Evolutionary conservation across 2,113 vertebrate species (phyloP), one percentile per base, ranked within the genome.

Genomic region (Cisticola juncidis): DNA sequence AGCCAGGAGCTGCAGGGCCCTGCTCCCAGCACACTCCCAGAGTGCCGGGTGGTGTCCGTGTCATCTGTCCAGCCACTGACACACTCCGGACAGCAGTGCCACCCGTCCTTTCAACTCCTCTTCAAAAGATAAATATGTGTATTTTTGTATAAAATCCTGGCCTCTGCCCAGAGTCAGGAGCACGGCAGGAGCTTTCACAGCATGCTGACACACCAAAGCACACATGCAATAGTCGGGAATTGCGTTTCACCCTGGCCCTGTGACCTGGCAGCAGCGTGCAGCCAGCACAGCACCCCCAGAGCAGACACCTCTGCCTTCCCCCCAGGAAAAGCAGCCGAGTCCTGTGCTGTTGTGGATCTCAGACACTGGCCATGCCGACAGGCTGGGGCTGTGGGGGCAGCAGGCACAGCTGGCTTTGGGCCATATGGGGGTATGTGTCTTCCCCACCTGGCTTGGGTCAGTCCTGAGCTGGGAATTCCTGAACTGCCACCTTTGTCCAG

Each of bases 171-270:
- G 57, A 7, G 71, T 4, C 21, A 33, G 69, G 58, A 57, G 69
- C 3, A 3, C 35, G 45, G 40, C 29, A 18, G 44, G 66, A 23
- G 24, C 53, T 47, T 35, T 44, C 40, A 15, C 8, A 14, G 23
- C 18, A 0, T 1, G 71, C 2, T n/a, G 33, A 11, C 65, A 23
- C 45, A 29, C 50, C 22, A 35, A 31, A 50, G 26, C 42, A 1
- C 25, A 12, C 11, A 16, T 8, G 45, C 54, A 26, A 2, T 21
- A 7, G 6, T 28, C 0, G 0, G 61, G 71, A 20, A 26, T 36
- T 54, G 17, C 21, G 1, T 40, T 69, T 36, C 35, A 7, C 9
- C 76, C 31, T 14, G 71, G 86, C 50, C n/a, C 1, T 2, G 45
- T 26, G 45, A 17, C 14, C 36, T 17, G 9, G 15, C 68, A 80